Percentiles rank a stretch among this genome's conserved stretches.
Evolutionary conservation across 2,888 invertebrate genomes (phyloP).

Genomic region (Incurvaria masculella): DNA sequence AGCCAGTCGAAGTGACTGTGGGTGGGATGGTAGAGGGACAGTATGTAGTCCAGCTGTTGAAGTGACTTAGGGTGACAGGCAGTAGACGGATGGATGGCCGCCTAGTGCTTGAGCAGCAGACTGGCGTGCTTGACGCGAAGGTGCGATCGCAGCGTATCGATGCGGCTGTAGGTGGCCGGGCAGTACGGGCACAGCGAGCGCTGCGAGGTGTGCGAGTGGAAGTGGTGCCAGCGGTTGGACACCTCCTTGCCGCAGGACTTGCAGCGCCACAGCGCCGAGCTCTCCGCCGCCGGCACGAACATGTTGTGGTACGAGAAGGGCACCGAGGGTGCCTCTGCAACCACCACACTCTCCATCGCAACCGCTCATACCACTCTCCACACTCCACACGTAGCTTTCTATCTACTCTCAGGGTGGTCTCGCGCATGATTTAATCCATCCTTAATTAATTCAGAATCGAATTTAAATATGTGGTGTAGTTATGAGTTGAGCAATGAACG

Average conservation of each 20-base stretch:
- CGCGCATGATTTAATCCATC: no score
- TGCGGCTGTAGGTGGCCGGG: slow-evolving; percentile 83
- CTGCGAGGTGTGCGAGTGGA: slow-evolving; percentile 78
- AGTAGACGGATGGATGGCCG: slow-evolving; percentile 6
- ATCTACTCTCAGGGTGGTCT: no score
- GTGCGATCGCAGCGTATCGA: slow-evolving; percentile 81
- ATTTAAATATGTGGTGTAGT: no score
- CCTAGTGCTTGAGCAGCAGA: slow-evolving; percentile 45
- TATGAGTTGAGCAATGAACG: no score
- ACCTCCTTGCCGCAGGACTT: slow-evolving; percentile 82
- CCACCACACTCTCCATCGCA: slow-evolving; percentile 8
- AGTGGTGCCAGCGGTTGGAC: slow-evolving; percentile 86
- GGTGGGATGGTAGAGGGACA: no score
- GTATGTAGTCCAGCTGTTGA: background rate
- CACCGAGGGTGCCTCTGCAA: slow-evolving; percentile 27
- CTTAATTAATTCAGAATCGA: no score
- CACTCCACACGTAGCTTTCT: no score
- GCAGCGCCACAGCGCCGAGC: slow-evolving; percentile 75
- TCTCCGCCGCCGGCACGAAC: slow-evolving; percentile 72
- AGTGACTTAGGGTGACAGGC: background rate
- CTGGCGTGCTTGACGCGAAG: slow-evolving; percentile 71
- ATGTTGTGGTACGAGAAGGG: slow-evolving; percentile 77
- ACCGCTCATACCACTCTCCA: no score
- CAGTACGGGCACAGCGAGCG: slow-evolving; percentile 81
- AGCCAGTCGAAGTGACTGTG: no score